phyloP scores from a whole-genome alignment of 2,113 vertebrate species.

The Stomatorhinus ivindoensis region DNA sequence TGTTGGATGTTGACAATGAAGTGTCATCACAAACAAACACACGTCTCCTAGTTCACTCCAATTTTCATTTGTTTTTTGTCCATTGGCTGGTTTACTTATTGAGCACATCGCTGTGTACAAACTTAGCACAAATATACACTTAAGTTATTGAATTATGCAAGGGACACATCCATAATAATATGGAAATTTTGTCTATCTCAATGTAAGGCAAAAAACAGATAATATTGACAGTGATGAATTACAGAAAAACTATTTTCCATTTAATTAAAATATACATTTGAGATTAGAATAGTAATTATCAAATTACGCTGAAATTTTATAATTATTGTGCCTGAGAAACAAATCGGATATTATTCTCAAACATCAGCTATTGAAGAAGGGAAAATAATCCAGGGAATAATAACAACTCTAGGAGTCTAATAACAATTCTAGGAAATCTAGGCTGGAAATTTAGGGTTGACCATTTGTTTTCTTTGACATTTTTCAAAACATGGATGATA shows the following conservation, averaged over 20 bases:
- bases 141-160: neutral
- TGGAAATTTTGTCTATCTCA: neutral
- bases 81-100: neutral
- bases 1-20: neutral
- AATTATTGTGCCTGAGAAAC: constrained; percentile 23
- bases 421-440: neutral
- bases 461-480: neutral
- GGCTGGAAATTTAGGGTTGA: neutral
- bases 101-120: neutral
- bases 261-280: constrained; percentile 16
- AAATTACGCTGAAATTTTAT: constrained; percentile 21
- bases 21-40: neutral
- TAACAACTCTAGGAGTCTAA: no score
- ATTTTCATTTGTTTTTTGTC: neutral
- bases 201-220: neutral
- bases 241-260: constrained; percentile 25
- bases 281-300: constrained; percentile 21
- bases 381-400: neutral
- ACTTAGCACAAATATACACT: neutral
- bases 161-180: neutral
- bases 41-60: neutral
- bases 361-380: neutral
- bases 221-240: constrained; percentile 27
- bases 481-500: neutral
- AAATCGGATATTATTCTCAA: constrained; percentile 10